Evolutionary conservation across 2,888 invertebrate species (phyloP), one percentile per base, ranked within the genome.

Genomic region (Bombylius discolor): DNA sequence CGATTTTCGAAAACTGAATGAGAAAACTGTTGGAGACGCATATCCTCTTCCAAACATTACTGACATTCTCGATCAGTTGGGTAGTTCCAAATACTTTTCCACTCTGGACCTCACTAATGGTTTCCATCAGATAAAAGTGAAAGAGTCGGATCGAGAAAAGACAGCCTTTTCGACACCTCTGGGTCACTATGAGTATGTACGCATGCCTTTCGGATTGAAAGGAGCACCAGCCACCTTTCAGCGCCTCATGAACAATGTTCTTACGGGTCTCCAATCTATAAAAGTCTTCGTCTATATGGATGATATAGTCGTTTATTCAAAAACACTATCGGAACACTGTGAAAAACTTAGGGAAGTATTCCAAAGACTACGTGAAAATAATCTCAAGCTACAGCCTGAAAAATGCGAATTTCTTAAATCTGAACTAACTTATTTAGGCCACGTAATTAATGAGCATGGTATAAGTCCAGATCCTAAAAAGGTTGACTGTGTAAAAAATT

Each of bases 261-360:
- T 23, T 3, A 23, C 54, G 69, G 23, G 66, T 71, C 66, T 68
- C 69, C 0, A 69, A 72, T 59, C 72, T 68, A 3, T 64, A 75
- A 11, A 69, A 68, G 63, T 32, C 23, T 31, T 51, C 12, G 51
- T 52, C 11, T 52, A 49, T 49, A 33, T 70, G 11, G 70, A 70
- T 53, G 70, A 68, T 54, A 64, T 70, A 5, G 65, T 69, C 4
- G 61, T 69, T 2, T 67, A 63, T 50, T 64, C 63, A 1, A 56
- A 53, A 32, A 61, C 59, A 8, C 47, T 67, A 12, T 60, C 64
- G 49, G 66, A 67, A 53, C 66, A 65, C 48, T 59, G 62, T n/a
- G 49, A 52, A 34, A 61, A 57, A 32, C 55, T 65, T 32, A 57
- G 51, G 51, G n/a, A 46, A 49, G 62, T 67, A 5, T 63, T 67